phyloP scores from a whole-genome alignment of 2,113 vertebrate genomes.

The Herpetotheres cachinnans region DNA sequence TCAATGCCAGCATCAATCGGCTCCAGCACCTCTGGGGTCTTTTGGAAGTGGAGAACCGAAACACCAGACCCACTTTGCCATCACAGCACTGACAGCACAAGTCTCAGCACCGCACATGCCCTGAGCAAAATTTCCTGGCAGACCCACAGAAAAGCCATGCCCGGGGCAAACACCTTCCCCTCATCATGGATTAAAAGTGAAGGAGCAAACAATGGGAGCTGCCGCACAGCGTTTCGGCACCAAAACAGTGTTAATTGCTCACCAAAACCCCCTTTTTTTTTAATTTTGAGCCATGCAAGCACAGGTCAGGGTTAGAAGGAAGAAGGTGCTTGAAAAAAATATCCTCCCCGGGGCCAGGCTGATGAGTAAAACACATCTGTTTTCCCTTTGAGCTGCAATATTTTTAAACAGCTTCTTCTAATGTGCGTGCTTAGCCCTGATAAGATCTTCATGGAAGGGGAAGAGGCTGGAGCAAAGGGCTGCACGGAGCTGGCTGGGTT shows the following conservation, averaged over 20 bases:
- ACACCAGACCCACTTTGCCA: accelerated
- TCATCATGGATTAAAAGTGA: accelerated
- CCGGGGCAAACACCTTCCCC: neutral
- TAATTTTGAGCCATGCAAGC: accelerated
- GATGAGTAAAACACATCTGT: neutral
- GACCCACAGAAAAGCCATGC: accelerated
- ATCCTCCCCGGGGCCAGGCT: neutral
- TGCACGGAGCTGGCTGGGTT: neutral
- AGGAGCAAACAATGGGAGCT: accelerated
- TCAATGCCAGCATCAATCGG: accelerated
- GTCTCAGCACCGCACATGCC: accelerated
- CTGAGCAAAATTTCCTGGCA: accelerated
- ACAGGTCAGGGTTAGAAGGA: neutral
- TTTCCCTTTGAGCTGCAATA: neutral
- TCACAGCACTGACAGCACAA: neutral
- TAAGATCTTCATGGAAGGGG: neutral
- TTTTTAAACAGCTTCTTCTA: neutral
- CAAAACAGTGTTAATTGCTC: accelerated
- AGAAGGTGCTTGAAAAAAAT: neutral
- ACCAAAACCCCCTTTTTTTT: neutral
- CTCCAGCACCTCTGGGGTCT: accelerated
- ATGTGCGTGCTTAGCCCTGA: accelerated
- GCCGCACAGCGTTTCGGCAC: accelerated
- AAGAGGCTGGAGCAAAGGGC: neutral
- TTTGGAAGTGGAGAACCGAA: neutral